Percentiles rank a stretch among this genome's conserved stretches.
phyloP scores from a whole-genome alignment of 2,113 vertebrate genomes.

The Ammodytes dubius region DNA sequence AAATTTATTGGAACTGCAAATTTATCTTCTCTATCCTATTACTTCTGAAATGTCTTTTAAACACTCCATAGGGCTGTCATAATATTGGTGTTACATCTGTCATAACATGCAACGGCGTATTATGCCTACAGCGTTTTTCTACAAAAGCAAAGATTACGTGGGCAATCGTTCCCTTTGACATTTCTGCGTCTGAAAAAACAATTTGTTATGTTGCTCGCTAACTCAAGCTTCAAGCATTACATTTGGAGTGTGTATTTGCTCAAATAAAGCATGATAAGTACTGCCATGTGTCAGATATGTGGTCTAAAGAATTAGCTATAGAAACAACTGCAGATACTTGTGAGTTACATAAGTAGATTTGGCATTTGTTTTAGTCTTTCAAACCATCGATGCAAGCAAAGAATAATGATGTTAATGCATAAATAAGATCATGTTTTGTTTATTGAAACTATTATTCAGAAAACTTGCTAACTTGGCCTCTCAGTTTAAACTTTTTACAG shows the following conservation, averaged over 20 bases:
- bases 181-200: constrained; percentile 35
- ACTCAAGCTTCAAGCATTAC: not conserved
- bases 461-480: not conserved
- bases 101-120: constrained; percentile 68
- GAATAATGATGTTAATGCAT: not conserved
- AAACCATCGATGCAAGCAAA: not conserved
- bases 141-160: constrained; percentile 44
- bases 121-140: constrained; percentile 41
- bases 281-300: not conserved
- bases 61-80: constrained; percentile 69
- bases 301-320: not conserved
- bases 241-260: not conserved
- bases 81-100: constrained; percentile 76
- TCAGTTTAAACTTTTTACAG: not conserved
- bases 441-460: not conserved
- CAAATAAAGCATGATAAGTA: not conserved
- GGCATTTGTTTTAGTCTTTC: not conserved
- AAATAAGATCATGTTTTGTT: not conserved
- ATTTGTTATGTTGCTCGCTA: not conserved
- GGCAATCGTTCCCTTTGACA: constrained; percentile 40
- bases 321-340: not conserved
- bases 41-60: constrained; percentile 59
- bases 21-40: constrained; percentile 53
- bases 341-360: not conserved
- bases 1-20: constrained; percentile 62